These are phyloP conservation scores for Synanthedon tipuliformis DNA, from an alignment of 2,888 invertebrate species.

Conservation along the genomic window DNA sequence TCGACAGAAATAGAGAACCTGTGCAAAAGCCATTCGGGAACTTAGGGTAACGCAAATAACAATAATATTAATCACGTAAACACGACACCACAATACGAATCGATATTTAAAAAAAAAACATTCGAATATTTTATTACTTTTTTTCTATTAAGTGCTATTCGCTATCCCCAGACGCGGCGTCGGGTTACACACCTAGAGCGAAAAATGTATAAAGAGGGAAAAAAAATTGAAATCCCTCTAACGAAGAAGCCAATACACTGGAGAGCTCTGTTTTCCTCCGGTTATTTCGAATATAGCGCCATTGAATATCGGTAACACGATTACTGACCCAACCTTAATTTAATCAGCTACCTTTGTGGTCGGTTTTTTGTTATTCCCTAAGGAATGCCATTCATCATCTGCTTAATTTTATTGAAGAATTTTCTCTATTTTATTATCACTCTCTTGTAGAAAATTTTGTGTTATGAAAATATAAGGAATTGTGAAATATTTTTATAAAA, in stretches of 20 bases:
- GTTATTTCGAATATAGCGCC: conserved; percentile 55
- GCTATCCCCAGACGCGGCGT: conserved; percentile 41
- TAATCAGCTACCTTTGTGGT: conserved; percentile 46
- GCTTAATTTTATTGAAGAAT: no score
- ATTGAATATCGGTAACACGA: conserved; percentile 66
- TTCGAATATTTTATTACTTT: conserved; percentile 34
- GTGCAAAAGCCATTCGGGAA: no score
- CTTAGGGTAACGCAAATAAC: no score
- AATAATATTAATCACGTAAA: background rate
- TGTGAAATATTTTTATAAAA: no score
- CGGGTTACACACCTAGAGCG: conserved; percentile 55
- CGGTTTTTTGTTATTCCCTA: conserved; percentile 42
- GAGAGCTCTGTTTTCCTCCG: conserved; percentile 56
- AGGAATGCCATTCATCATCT: conserved; percentile 2
- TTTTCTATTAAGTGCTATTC: conserved; percentile 63
- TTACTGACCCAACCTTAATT: conserved; percentile 68
- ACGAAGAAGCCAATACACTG: conserved; percentile 61
- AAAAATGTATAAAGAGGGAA: conserved; percentile 24
- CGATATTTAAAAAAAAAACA: background rate
- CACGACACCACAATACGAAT: background rate
- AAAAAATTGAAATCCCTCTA: conserved; percentile 59
- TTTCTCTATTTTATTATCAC: no score
- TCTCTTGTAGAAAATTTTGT: no score
- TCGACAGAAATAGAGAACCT: no score
- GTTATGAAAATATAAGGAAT: no score